Percentiles rank a stretch among this genome's conserved stretches.
These are phyloP conservation scores for Sebastes flavidus DNA, from an alignment of 2,797 vertebrate species.

Conservation along the genomic window DNA sequence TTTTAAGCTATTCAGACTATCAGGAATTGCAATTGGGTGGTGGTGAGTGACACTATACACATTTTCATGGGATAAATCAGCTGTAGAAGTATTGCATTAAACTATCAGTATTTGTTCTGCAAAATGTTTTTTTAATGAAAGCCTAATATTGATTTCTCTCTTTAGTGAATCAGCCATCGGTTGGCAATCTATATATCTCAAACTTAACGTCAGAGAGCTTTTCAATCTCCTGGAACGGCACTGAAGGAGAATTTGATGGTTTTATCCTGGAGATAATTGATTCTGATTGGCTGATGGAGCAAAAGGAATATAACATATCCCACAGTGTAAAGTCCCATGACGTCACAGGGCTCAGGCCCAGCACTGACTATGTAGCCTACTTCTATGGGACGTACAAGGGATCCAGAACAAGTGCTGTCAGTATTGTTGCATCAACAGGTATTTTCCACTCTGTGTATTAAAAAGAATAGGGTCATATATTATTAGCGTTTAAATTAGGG, in stretches of 20 bases:
- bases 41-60: conserved; percentile 42
- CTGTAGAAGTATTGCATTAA: background rate
- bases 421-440: conserved; percentile 92
- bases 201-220: conserved; percentile 91
- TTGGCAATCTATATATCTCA: conserved; percentile 88
- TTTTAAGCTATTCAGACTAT: conserved; percentile 40
- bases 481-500: too few species aligned
- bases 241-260: conserved; percentile 83
- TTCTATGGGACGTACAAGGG: conserved; percentile 88
- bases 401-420: conserved; percentile 87
- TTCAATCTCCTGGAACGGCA: conserved; percentile 90
- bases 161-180: conserved; percentile 86
- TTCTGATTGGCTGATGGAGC: conserved; percentile 92
- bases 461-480: background rate
- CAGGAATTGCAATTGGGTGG: conserved; percentile 41
- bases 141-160: conserved; percentile 78
- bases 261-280: conserved; percentile 98
- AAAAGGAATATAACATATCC: conserved; percentile 88
- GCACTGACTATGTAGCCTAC: conserved; percentile 95
- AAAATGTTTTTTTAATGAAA: conserved; percentile 36
- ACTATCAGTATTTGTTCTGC: conserved; percentile 1
- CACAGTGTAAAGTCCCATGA: conserved; percentile 80
- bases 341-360: conserved; percentile 90
- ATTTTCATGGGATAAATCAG: conserved; percentile 1
- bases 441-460: conserved; percentile 65